phyloP scores from a whole-genome alignment of 1,140 invertebrate genomes.

The Trichonephila clavipes region DNA sequence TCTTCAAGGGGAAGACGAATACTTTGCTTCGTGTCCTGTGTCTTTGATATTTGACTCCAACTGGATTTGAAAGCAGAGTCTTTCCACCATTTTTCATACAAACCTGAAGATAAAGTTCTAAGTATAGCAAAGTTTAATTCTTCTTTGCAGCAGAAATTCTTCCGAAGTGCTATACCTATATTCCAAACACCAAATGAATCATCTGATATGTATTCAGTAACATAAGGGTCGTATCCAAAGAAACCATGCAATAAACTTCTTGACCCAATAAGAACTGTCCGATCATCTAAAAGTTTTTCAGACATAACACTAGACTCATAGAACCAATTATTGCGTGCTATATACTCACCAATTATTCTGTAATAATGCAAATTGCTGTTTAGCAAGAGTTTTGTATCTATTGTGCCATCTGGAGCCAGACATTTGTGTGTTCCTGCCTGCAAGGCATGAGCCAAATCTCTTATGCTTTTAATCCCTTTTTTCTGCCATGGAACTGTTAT shows the following conservation, averaged over 20 bases:
- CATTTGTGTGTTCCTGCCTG: background rate
- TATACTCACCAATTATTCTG: background rate
- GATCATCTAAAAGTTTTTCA: background rate
- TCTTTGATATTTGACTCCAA: background rate
- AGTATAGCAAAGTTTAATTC: background rate
- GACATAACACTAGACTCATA: background rate
- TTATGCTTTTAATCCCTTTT: background rate
- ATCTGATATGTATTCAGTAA: background rate
- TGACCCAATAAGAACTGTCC: background rate
- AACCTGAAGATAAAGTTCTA: background rate
- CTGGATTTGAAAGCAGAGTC: background rate
- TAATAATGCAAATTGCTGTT: background rate
- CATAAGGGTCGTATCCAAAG: background rate
- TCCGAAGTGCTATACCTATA: constrained; percentile 22
- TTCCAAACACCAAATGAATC: constrained; percentile 15
- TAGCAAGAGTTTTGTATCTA: background rate
- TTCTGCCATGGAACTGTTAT: background rate
- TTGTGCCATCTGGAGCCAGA: background rate
- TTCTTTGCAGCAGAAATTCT: constrained; percentile 33
- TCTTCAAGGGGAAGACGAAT: background rate
- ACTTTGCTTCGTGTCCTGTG: too few relatives aligned
- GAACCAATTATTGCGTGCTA: background rate
- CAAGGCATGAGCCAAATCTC: background rate
- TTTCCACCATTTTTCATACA: background rate
- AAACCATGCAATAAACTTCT: background rate